Conservation (phyloP, 2,113 vertebrate species). For the Apodemus speciosus region DNA sequence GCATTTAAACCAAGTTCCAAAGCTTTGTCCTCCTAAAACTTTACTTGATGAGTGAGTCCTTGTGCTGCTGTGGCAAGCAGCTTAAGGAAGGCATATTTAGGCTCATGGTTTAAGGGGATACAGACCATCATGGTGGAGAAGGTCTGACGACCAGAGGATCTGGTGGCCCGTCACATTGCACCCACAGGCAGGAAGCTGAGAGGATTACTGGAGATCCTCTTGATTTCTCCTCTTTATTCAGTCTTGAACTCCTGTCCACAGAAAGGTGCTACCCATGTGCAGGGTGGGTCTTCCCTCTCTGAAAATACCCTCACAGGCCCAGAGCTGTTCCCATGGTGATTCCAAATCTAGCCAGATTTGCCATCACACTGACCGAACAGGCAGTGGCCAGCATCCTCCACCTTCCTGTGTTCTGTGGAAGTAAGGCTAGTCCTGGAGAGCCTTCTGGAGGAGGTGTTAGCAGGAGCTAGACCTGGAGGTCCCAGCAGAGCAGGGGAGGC, state of each 20-base stretch:
- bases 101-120: neutral
- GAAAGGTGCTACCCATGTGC: neutral
- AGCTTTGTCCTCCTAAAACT: neutral
- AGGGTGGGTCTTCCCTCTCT: neutral
- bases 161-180: no score
- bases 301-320: neutral
- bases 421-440: neutral
- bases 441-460: neutral
- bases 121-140: neutral
- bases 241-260: no score
- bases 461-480: neutral
- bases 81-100: neutral
- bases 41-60: neutral
- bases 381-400: neutral
- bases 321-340: neutral
- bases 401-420: neutral
- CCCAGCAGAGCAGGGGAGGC: neutral
- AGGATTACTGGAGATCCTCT: neutral
- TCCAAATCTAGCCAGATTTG: neutral
- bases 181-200: neutral
- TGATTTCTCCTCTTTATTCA: neutral
- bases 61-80: neutral
- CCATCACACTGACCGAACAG: neutral
- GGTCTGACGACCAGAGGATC: no score
- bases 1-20: neutral